Percentiles rank a stretch among this genome's conserved stretches.
Conservation (phyloP, 1,140 invertebrate species). For the Kradibia gibbosae region DNA sequence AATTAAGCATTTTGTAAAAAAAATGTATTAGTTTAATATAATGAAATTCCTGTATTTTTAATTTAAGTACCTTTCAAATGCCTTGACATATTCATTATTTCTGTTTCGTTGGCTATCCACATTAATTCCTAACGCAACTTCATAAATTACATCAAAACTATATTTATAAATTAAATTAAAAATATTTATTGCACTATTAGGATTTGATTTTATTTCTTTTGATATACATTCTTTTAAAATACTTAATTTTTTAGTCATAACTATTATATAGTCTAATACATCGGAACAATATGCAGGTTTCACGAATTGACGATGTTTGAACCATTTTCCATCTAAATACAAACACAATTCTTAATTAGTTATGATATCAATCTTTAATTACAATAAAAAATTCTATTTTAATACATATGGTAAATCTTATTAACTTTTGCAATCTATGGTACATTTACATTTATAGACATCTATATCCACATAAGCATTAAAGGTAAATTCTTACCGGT, state of each 20-base stretch:
- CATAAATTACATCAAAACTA: conserved; percentile 87
- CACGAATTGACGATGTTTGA: conserved; percentile 83
- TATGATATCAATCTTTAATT: background rate
- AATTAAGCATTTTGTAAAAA: background rate
- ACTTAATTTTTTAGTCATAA: conserved; percentile 83
- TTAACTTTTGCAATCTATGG: too few species aligned
- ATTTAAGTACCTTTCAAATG: conserved; percentile 76
- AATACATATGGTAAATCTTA: too few species aligned
- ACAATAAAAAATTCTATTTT: background rate
- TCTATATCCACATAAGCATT: too few species aligned
- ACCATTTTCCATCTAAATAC: conserved; percentile 82
- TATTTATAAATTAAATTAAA: conserved; percentile 78
- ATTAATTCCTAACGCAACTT: conserved; percentile 88
- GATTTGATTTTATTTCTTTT: conserved; percentile 63
- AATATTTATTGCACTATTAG: conserved; percentile 75
- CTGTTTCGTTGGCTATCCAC: conserved; percentile 81
- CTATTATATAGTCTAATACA: conserved; percentile 81
- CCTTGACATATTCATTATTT: conserved; percentile 82
- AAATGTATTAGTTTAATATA: background rate
- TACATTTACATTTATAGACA: too few species aligned
- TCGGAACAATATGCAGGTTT: conserved; percentile 91
- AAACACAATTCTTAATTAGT: background rate
- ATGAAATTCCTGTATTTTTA: conserved; percentile 33
- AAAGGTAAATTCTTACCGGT: conserved; percentile 67
- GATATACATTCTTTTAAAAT: conserved; percentile 75